Evolutionary conservation across 2,888 invertebrate genomes (phyloP), one percentile per base, ranked within the genome.

Genomic region (Eupelmus urozonus): DNA sequence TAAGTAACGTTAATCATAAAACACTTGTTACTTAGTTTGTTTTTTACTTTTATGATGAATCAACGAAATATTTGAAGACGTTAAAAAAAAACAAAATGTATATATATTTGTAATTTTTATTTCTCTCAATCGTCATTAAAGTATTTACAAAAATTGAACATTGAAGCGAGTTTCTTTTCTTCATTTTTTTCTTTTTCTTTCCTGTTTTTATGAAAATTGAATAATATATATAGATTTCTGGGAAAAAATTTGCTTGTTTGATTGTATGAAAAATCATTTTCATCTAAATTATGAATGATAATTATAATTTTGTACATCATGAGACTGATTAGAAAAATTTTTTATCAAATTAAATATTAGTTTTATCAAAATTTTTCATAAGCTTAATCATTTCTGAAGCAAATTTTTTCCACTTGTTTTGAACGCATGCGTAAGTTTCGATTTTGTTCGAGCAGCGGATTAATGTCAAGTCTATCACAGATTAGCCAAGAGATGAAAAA

Each of bases 401-500:
- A 55, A 40, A 67, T 65, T 71, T 65, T 29, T 53, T 29, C 18
- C 20, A 45, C 20, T 18, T 16, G 49, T 20, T n/a, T 70, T 20
- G 9, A 4, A 70, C 23, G 45, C 59, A 51, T 62, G 20, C 29
- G 34, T 76, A 63, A 69, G 62, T n/a, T 67, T 67, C 60, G 75
- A 76, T 63, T 76, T 45, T 9, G 11, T 63, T 63, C 16, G 40
- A 69, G 45, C 18, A 66, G 76, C 23, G 7, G 16, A 57, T 71
- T 78, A 78, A 71, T 69, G 62, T 73, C 60, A 70, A 70, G 27
- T 78, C 74, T 78, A 78, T 78, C 78, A 74, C 74, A 78, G 74
- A 70, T 74, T 74, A 74, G 69, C 74, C 78, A 70, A 78, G 70
- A 74, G 70, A 69, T 78, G 45, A 78, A 70, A 65, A 74, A 65